phyloP scores from a whole-genome alignment of 2,797 vertebrate genomes.

The Tolypeutes matacus region DNA sequence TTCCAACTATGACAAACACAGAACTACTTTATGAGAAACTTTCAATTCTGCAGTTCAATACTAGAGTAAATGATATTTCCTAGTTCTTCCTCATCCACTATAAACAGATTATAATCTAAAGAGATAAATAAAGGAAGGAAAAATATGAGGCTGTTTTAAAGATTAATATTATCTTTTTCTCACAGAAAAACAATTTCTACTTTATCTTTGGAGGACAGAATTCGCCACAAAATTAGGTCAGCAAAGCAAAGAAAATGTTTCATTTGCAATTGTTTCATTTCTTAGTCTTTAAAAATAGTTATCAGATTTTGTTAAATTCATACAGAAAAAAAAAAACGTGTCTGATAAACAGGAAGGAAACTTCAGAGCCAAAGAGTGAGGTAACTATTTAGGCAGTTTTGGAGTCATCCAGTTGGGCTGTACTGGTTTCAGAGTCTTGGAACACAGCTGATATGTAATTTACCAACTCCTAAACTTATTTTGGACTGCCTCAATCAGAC shows the following conservation, averaged over 20 bases:
- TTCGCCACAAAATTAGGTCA: constrained; percentile 67
- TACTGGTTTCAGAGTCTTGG: constrained; percentile 62
- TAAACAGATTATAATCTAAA: constrained; percentile 64
- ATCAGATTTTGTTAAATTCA: constrained; percentile 61
- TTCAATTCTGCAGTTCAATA: constrained; percentile 49
- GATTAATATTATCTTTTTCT: constrained; percentile 62
- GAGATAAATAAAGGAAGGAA: constrained; percentile 50
- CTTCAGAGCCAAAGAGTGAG: constrained; percentile 52
- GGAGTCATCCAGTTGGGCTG: constrained; percentile 64
- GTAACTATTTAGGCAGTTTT: constrained; percentile 58
- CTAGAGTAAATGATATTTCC: constrained; percentile 37
- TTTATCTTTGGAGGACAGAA: constrained; percentile 60
- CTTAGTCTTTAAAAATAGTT: constrained; percentile 58
- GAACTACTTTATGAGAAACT: constrained; percentile 65
- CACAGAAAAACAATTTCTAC: constrained; percentile 59
- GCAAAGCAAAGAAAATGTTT: constrained; percentile 64
- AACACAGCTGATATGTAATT: constrained; percentile 63
- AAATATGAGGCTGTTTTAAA: constrained; percentile 55
- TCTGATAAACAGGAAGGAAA: constrained; percentile 75
- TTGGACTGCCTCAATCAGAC: constrained; percentile 66
- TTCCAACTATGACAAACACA: constrained; percentile 50
- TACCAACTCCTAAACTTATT: constrained; percentile 60
- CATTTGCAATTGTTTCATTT: constrained; percentile 54
- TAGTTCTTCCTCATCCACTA: constrained; percentile 48
- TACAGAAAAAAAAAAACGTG: constrained; percentile 53